phyloP scores from a whole-genome alignment of 1,140 invertebrate genomes.

The Phthorimaea operculella region DNA sequence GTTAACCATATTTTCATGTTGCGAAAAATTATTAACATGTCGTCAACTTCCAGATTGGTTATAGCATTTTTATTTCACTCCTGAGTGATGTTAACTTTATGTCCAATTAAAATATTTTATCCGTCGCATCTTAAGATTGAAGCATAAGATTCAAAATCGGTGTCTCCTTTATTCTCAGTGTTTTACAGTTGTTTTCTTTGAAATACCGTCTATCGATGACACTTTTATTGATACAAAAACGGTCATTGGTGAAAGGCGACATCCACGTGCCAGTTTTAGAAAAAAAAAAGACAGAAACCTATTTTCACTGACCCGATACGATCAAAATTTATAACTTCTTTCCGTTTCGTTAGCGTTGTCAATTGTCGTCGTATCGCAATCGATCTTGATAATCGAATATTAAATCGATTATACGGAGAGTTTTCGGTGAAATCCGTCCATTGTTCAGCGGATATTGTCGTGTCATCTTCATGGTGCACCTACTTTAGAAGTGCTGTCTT shows the following conservation, averaged over 20 bases:
- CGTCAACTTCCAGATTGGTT: too few species aligned
- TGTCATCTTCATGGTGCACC: conserved; percentile 9
- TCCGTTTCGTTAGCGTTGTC: conserved; percentile 4
- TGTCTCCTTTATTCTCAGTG: too few species aligned
- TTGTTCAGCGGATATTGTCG: conserved; percentile 6
- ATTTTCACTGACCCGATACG: conserved; percentile 2
- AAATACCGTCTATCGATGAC: neutral
- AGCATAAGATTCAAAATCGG: too few species aligned
- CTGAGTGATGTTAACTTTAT: too few species aligned
- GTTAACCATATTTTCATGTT: too few species aligned
- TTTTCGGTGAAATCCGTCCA: neutral
- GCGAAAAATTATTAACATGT: too few species aligned
- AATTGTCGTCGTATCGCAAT: conserved; percentile 5
- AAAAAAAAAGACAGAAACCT: neutral
- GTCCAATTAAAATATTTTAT: too few species aligned
- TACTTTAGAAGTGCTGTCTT: neutral
- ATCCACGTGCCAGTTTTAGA: neutral
- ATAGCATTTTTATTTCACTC: too few species aligned
- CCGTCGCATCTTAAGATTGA: too few species aligned
- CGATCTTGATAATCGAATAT: neutral
- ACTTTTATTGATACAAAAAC: neutral
- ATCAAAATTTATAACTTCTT: conserved; percentile 2
- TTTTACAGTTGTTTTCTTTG: neutral
- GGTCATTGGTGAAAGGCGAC: neutral
- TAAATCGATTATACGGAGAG: conserved; percentile 3